Evolutionary conservation across 2,888 invertebrate species (phyloP), one percentile per base, ranked within the genome.

Genomic region (Agelastica alni): DNA sequence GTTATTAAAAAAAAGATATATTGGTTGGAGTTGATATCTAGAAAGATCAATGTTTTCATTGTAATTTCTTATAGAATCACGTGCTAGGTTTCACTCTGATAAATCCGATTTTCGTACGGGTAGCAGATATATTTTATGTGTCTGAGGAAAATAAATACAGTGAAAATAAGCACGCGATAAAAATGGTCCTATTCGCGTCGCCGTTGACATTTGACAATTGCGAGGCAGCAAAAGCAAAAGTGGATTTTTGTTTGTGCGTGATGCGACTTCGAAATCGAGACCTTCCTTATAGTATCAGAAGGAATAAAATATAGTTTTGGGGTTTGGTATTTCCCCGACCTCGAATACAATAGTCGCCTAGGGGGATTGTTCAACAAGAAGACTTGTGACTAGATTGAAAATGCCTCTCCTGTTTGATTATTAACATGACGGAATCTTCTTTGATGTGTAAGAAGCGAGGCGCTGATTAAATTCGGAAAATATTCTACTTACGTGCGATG

Each of bases 281-380:
- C 60, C 56, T 58, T 30, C 7, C 53, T 53, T 60, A 63, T n/a
- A n/a, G 60, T 58, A 62, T 62, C 62, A 65, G 62, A 64, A 58
- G 60, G 64, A 66, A 66, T 66, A 63, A 66, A 66, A 66, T 65
- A 65, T 66, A 63, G 64, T 63, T 62, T 64, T 56, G 59, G 34
- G 59, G 56, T 51, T 53, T 44, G 51, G 46, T 39, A 51, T 59
- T 59, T 49, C 51, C 56, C 53, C 45, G 37, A 22, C 26, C 31
- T 10, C 22, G 55, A 54, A 51, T 42, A 59, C 56, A 59, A 59
- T 56, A 43, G 55, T 30, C 55, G 52, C 48, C 52, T 44, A 47
- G 52, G 58, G 53, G 46, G 49, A 42, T 58, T 59, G 56, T 54
- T 57, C 51, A 59, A 59, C 56, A 58, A 60, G 60, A 49, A 51